Conservation (phyloP, 2,888 invertebrate species). For the Eledone cirrhosa region DNA sequence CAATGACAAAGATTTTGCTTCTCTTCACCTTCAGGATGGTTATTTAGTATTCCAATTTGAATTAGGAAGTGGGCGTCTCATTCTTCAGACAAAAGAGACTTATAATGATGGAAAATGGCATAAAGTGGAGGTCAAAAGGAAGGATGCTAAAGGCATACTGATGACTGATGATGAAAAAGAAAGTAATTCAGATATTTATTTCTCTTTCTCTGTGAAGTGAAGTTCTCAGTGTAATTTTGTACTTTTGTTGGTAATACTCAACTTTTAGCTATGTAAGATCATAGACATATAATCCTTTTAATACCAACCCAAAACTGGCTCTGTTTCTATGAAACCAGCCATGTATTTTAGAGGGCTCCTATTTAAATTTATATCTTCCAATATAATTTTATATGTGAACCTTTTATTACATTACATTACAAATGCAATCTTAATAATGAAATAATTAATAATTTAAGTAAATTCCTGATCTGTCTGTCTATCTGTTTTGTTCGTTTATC, state of each 20-base stretch:
- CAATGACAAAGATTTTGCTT: slow-evolving; percentile 75
- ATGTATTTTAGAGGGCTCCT: too few species aligned
- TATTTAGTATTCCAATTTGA: slow-evolving; percentile 72
- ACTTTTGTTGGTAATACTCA: background rate
- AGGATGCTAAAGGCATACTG: slow-evolving; percentile 75
- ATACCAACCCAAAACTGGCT: too few species aligned
- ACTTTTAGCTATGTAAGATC: background rate
- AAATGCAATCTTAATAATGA: too few species aligned
- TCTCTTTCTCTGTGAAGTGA: background rate
- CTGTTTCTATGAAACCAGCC: too few species aligned
- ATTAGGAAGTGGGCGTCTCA: slow-evolving; percentile 75
- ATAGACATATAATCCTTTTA: too few species aligned
- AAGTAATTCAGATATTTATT: too few species aligned
- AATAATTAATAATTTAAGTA: too few species aligned
- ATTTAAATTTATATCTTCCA: too few species aligned
- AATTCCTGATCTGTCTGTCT: too few species aligned
- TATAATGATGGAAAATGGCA: slow-evolving; percentile 96
- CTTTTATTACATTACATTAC: too few species aligned
- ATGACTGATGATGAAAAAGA: slow-evolving; percentile 70
- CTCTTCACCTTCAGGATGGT: slow-evolving; percentile 84
- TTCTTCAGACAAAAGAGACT: slow-evolving; percentile 71
- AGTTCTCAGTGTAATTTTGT: background rate
- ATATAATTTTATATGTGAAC: too few species aligned
- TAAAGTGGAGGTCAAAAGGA: slow-evolving; percentile 78
- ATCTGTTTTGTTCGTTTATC: too few species aligned